Conservation (phyloP, 2,113 vertebrate species). For the Microtus montanus region DNA sequence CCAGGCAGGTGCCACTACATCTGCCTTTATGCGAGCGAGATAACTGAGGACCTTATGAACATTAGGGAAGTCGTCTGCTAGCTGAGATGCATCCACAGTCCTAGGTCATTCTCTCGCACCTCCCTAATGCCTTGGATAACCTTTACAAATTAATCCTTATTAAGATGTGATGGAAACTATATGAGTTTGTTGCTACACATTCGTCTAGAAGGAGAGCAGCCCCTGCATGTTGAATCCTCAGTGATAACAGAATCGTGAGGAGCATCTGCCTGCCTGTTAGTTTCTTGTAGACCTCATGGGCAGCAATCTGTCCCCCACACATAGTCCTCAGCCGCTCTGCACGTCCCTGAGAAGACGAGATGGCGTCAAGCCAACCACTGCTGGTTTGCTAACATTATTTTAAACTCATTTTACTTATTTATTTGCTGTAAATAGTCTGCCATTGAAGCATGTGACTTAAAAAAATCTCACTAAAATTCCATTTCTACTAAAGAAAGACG, state of each 20-base stretch:
- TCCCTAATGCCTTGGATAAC: background rate
- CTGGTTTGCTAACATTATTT: constrained; percentile 42
- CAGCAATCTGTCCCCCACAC: constrained; percentile 30
- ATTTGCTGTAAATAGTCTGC: background rate
- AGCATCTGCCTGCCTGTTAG: constrained; percentile 59
- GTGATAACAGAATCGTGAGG: constrained; percentile 40
- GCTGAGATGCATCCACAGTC: too few relatives aligned
- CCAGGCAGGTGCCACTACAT: background rate
- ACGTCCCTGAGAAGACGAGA: constrained; percentile 8
- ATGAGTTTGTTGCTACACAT: constrained; percentile 22
- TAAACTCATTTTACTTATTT: constrained; percentile 35
- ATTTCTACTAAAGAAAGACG: background rate
- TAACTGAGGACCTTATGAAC: background rate
- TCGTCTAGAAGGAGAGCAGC: constrained; percentile 53
- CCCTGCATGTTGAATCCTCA: constrained; percentile 6
- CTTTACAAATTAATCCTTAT: constrained; percentile 11
- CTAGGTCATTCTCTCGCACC: background rate
- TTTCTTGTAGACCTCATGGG: constrained; percentile 17
- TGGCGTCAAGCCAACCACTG: background rate
- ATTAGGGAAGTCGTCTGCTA: background rate
- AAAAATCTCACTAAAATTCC: background rate
- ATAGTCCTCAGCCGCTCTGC: background rate
- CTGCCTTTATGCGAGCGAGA: background rate
- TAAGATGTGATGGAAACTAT: background rate
- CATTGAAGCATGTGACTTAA: background rate